Conservation (phyloP, 2,797 vertebrate species). For the Enteromius paludinosus region DNA sequence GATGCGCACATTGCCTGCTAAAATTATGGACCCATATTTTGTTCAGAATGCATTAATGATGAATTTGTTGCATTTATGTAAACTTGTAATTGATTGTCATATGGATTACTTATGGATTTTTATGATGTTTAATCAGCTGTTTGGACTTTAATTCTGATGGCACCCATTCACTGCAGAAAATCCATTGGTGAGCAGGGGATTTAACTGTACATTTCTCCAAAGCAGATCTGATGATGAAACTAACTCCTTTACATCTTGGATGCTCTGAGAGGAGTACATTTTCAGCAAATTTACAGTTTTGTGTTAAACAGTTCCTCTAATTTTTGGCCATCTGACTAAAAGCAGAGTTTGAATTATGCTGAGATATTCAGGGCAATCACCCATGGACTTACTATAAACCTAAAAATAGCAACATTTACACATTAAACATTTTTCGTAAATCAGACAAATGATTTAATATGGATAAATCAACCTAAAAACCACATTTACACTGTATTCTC, state of each 20-base stretch:
- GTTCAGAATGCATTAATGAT: background rate
- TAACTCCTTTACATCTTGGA: background rate
- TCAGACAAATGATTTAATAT: background rate
- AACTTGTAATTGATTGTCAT: background rate
- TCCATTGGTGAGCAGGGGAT: background rate
- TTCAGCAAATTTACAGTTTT: background rate
- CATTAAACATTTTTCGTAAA: background rate
- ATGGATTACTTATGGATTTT: background rate
- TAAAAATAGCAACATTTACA: background rate
- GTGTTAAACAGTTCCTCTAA: background rate
- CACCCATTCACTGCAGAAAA: background rate
- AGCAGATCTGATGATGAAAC: background rate
- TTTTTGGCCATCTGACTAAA: background rate
- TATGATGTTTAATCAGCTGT: background rate
- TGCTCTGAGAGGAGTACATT: background rate
- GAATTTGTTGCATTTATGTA: background rate
- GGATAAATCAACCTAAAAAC: background rate
- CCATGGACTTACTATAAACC: background rate
- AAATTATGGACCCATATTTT: background rate
- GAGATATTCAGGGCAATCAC: background rate
- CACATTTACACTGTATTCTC: background rate
- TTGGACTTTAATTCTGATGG: background rate
- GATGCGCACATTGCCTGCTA: background rate
- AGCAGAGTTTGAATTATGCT: background rate
- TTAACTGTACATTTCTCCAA: background rate